Base-by-base conservation (phyloP, 1,140 invertebrate species). In the Chironomus tepperi region DNA sequence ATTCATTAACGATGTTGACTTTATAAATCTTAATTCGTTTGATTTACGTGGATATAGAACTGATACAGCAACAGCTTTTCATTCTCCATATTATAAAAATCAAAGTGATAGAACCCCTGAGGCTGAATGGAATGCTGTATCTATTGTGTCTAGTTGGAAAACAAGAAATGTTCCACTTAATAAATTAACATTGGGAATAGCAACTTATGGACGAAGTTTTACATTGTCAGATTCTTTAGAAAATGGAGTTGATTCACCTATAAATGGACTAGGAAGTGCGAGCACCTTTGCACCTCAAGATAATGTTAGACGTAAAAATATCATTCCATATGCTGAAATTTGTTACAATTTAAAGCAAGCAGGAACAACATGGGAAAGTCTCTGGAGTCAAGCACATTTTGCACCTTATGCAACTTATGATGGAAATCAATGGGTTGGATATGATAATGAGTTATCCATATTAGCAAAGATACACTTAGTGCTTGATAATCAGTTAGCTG, bases 351-450 rank as follows among this genome's bases (percentile, higher is more conserved):
- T 89, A 9, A 87, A 85, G 75, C 86, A 85, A 73, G 79, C 87
- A 16, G 84, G 85, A 42, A 34, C 24, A 34, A 90, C 89, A 89
- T 84, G 83, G 57, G 85, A 83, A 2, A 84, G 84, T 1, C 81
- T 83, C 76, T 85, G 87, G 74, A 79, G 80, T 7, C 84, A 78
- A 7, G 81, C 79, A 21, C 82, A 81, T 47, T 81, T 86, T 3
- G 93, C 91, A 12, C 93, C 94, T 0, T 96, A 91, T 81, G 89
- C 93, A 6, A 34, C 5, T 5, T 90, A 91, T 79, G 84, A 86
- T 2, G 88, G 87, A 9, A 87, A 94, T 78, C 93, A 97, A 78
- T 98, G 95, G 94, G 93, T 97, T 0, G 92, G 94, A 73, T 98
- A 90, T 80, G 96, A 98, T 77, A 90, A 96, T 83, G 79, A 86